Evolutionary conservation across 2,888 invertebrate species (phyloP).

Genomic region (Hirudinaria manillensis): DNA sequence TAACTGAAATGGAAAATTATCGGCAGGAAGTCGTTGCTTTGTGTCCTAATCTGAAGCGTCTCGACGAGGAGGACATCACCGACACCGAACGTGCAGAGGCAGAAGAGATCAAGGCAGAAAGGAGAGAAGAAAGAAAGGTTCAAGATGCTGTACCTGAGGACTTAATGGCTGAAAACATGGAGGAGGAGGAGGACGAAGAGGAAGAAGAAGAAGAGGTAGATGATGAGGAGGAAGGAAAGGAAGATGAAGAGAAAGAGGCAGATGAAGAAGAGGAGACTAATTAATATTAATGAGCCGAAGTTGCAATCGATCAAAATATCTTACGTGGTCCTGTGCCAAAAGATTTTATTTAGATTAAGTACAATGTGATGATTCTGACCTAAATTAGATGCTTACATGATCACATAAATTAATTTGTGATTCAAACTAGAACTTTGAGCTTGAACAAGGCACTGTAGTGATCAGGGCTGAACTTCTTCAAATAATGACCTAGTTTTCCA

Average conservation of each 20-base stretch:
- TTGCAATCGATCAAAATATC: neutral
- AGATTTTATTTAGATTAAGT: too few species aligned
- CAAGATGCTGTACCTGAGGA: slow-evolving; percentile 4
- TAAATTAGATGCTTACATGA: too few species aligned
- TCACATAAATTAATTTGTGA: too few species aligned
- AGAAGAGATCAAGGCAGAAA: slow-evolving; percentile 23
- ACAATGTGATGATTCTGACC: too few species aligned
- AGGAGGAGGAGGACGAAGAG: slow-evolving; percentile 6
- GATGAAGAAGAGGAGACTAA: neutral
- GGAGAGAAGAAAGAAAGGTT: slow-evolving; percentile 26
- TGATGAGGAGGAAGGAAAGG: neutral
- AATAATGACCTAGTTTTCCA: slow-evolving; percentile 23
- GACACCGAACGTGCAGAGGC: slow-evolving; percentile 33
- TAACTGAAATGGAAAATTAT: slow-evolving; percentile 53
- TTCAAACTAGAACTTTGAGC: slow-evolving; percentile 22
- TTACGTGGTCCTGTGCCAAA: too few species aligned
- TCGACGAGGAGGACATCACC: slow-evolving; percentile 53
- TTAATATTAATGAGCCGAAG: too few species aligned
- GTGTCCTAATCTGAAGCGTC: slow-evolving; percentile 49
- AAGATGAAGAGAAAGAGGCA: slow-evolving; percentile 6
- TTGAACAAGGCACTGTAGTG: slow-evolving; percentile 15
- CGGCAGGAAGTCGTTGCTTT: slow-evolving; percentile 51
- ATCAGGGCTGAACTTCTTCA: slow-evolving; percentile 14
- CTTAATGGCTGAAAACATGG: neutral
- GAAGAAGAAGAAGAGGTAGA: neutral